Evolutionary conservation across 2,113 vertebrate genomes (phyloP), one percentile per base, ranked within the genome.

Genomic region (Cryptotis parvus): DNA sequence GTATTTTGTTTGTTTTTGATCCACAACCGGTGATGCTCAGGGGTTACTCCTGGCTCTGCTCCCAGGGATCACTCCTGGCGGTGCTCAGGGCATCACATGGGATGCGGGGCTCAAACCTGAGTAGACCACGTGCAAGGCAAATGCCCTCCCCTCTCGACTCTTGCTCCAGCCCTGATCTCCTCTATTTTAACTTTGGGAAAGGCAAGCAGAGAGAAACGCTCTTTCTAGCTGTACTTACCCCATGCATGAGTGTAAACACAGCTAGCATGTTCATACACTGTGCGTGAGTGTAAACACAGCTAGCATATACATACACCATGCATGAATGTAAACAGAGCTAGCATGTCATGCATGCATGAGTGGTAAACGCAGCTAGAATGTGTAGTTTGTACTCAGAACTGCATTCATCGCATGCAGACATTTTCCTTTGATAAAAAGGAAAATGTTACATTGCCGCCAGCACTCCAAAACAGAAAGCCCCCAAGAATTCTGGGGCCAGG

Each of bases 371-470:
- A n/a, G n/a, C n/a, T n/a, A n/a, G n/a, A n/a, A n/a, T n/a, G n/a
- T n/a, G 49, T 31, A 35, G 33, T 49, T 75, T 82, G 14, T 39
- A 9, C 20, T 76, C 31, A 86, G n/a, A 76, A 31, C 63, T 27
- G 4, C 49, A 80, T 43, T 22, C 73, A 49, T 39, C 76, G 76
- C 27, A 84, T 58, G 18, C 22, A 78, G 83, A 31, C 20, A 52
- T 68, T 61, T 74, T 92, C 11, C 69, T 84, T 81, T n/a, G n/a
- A n/a, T n/a, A n/a, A n/a, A n/a, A n/a, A n/a, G n/a, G n/a, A n/a
- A n/a, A n/a, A n/a, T n/a, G n/a, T 61, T 86, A 75, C 89, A 63
- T 85, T 81, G 65, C 11, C 65, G 77, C 89, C 87, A 33, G 27
- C 35, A 63, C 89, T 84, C 83, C 93, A 4, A 87, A 7, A 74